These are phyloP conservation scores for Brachionus rubens DNA, from an alignment of 1,140 invertebrate genomes.

Conservation along the genomic window DNA sequence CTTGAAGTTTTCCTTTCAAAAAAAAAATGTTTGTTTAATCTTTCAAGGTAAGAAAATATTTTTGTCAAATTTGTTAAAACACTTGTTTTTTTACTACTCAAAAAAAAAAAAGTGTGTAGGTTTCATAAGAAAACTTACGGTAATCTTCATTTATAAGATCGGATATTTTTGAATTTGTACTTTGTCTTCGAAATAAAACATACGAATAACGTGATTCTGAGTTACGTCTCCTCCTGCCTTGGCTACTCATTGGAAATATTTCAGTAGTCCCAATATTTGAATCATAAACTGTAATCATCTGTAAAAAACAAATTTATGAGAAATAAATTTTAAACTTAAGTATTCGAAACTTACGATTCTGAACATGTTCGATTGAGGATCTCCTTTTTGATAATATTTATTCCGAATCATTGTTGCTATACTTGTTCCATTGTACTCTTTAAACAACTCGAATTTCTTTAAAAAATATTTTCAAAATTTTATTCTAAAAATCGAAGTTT, in stretches of 20 bases:
- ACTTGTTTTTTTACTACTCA: too few relatives aligned
- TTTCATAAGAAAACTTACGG: neutral
- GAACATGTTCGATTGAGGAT: neutral
- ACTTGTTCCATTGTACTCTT: conserved; percentile 15
- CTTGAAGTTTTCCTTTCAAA: too few relatives aligned
- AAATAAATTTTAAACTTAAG: neutral
- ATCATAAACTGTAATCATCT: conserved; percentile 17
- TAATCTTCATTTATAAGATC: too few relatives aligned
- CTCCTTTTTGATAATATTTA: neutral
- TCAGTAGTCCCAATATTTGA: neutral
- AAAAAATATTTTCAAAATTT: neutral
- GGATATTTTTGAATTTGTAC: too few relatives aligned
- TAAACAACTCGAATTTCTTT: conserved; percentile 17
- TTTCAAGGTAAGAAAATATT: too few relatives aligned
- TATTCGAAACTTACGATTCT: conserved; percentile 30
- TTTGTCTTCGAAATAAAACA: neutral
- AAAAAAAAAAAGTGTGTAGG: too few relatives aligned
- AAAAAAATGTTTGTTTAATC: too few relatives aligned
- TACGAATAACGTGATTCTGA: neutral
- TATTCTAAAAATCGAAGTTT: neutral
- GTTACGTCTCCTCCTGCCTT: neutral
- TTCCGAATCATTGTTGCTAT: conserved; percentile 37
- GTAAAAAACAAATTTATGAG: neutral
- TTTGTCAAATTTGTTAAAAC: too few relatives aligned
- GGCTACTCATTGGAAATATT: neutral